Evolutionary conservation across 2,113 vertebrate genomes (phyloP).

Genomic region (Oreotrochilus melanogaster): DNA sequence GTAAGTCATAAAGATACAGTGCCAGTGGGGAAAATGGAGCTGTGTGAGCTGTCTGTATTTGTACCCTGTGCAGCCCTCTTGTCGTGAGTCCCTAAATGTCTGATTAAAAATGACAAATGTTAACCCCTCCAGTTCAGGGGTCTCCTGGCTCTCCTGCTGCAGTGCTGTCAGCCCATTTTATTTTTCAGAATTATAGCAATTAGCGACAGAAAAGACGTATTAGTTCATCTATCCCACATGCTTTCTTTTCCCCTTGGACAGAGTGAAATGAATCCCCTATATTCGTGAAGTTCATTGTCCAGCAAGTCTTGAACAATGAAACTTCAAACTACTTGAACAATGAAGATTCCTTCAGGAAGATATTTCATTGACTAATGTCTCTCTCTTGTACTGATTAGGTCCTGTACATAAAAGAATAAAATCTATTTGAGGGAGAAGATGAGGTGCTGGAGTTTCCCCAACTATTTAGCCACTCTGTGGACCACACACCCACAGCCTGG

Average conservation of each 20-base stretch:
- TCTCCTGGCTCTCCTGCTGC: background rate
- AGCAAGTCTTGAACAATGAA: background rate
- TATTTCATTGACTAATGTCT: background rate
- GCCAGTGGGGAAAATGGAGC: conserved; percentile 26
- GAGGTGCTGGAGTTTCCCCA: no score
- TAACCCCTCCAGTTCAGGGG: background rate
- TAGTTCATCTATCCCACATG: background rate
- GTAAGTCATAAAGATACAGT: background rate
- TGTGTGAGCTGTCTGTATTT: background rate
- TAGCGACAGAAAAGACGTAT: conserved; percentile 30
- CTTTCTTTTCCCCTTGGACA: background rate
- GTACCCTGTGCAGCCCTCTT: background rate
- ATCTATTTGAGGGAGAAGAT: background rate
- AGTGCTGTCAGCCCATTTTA: background rate
- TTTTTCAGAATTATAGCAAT: conserved; percentile 46
- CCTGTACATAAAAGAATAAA: background rate
- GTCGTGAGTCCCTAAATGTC: background rate
- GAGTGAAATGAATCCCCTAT: background rate
- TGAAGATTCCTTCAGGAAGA: background rate
- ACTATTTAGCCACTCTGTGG: no score
- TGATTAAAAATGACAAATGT: conserved; percentile 46
- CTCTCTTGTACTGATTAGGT: background rate
- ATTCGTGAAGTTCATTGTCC: background rate
- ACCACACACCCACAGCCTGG: no score
- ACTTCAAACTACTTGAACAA: background rate